Base-by-base conservation (phyloP, 2,113 vertebrate genomes). In the Hippopotamus amphibius region DNA sequence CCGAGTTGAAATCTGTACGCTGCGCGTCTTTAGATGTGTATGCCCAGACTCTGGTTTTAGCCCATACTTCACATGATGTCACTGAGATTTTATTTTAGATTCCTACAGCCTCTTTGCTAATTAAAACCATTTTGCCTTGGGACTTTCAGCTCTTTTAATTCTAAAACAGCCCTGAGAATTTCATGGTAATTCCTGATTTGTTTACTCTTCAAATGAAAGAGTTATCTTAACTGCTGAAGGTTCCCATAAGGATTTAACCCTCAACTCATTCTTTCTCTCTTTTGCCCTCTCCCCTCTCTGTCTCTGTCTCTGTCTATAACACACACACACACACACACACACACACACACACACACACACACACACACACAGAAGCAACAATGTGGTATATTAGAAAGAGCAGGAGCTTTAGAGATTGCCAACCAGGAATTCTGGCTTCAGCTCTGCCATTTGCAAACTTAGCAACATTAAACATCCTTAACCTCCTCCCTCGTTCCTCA, bases 91-190 rank as follows among this genome's bases (percentile, higher is more conserved):
- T 96, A 48, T 90, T 87, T 95, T 74, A 28, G 59, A 77, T 74
- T 94, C 71, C 28, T 66, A 69, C 87, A 94, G 21, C 53, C 72
- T 90, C 65, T 87, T 93, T 95, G 71, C 87, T 92, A 94, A 93
- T 96, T 93, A 96, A 90, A 93, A 26, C 37, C 82, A 82, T 82
- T 93, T 97, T 53, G 33, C 95, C 68, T 84, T 95, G 50, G 48
- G 48, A 88, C 33, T 90, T 61, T 88, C 65, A 72, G 63, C 28
- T 55, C 43, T 92, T 88, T 97, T 82, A 71, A 85, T 66, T 76
- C 81, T 65, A 91, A 88, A 93, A 77, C 53, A 48, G 7, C 48
- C 24, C 87, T 37, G 55, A 96, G 77, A 80, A 61, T 77, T 87
- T 90, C 71, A n/a, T 37, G 22, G 43, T 76, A 89, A 88, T 76